Base-by-base conservation (phyloP, 1,140 invertebrate genomes). In the Drosophila lini region DNA sequence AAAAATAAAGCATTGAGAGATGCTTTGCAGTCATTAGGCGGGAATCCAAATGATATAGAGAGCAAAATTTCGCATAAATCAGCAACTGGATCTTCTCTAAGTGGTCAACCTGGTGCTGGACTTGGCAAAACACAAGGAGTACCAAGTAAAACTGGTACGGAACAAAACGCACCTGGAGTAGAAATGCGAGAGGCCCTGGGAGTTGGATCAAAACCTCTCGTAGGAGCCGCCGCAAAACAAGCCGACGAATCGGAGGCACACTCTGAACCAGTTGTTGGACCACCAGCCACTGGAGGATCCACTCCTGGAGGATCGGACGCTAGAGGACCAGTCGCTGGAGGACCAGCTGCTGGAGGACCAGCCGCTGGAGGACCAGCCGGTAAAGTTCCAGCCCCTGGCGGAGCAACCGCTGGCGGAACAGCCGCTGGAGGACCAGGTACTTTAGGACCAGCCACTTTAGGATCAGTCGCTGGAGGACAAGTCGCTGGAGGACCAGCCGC, bases 11-110 rank as follows among this genome's bases (percentile, higher is more conserved):
- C 3, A 7, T 25, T 65, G 4, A 59, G 32, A 7, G 32, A 36
- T 3, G 62, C 58, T 11, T 60, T 83, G 3, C 48, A 15, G 8
- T 42, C 77, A 19, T 56, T 74, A 0, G 85, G 81, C 8, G 61
- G n/a, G 11, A 70, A 90, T 58, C 65, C 78, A 16, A 45, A 34
- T 5, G 31, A 19, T 19, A 48, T 79, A 22, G 55, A 73, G 40
- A 53, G 44, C 6, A 41, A 65, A 41, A 42, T 58, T 9, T 25
- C 25, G 5, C 13, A 50, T 5, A 41, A 4, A 1, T 4, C 11
- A 1, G 16, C 0, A 6, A 10, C 25, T 16, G 47, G n/a, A 16
- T n/a, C 28, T 48, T 48, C 5, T 6, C 2, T 15, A 48, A 31
- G 15, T 16, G 28, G 28, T 6, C 9, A 11, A 15, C 15, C n/a